A percentile compares a stretch with the other conserved stretches of the same genome.
phyloP scores from a whole-genome alignment of 2,113 vertebrate genomes.

The Brienomyrus brachyistius region DNA sequence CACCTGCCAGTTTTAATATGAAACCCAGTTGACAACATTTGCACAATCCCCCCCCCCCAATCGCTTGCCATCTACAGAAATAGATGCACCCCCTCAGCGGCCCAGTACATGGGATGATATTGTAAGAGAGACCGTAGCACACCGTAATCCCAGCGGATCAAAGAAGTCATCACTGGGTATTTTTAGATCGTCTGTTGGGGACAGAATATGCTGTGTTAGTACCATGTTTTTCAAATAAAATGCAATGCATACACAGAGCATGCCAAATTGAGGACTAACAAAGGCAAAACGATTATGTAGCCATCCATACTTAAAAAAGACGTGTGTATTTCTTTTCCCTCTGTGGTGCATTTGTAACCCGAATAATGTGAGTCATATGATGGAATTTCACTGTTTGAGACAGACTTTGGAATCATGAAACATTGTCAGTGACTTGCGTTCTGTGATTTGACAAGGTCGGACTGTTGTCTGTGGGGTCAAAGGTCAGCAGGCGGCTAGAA shows the following conservation, averaged over 20 bases:
- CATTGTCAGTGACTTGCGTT: neutral
- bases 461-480: neutral
- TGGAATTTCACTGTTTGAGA: neutral
- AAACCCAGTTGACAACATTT: constrained; percentile 3
- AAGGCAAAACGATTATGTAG: neutral
- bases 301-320: neutral
- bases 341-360: neutral
- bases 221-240: neutral
- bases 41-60: neutral
- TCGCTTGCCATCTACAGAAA: neutral
- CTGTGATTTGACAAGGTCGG: neutral
- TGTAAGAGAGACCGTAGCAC: neutral
- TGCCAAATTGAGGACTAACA: neutral
- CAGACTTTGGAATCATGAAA: neutral
- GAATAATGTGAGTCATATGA: neutral
- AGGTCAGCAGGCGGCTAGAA: neutral
- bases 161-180: neutral
- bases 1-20: constrained; percentile 4
- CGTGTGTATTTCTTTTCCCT: neutral
- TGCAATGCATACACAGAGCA: neutral
- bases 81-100: neutral
- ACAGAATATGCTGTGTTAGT: neutral
- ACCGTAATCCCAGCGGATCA: neutral
- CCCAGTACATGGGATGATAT: neutral
- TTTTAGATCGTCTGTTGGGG: neutral